Evolutionary conservation across 37 sponge, comb jelly and placozoan genomes (phyloP), one percentile per base, ranked within the genome.

Genomic region (Amphimedon queenslandica): DNA sequence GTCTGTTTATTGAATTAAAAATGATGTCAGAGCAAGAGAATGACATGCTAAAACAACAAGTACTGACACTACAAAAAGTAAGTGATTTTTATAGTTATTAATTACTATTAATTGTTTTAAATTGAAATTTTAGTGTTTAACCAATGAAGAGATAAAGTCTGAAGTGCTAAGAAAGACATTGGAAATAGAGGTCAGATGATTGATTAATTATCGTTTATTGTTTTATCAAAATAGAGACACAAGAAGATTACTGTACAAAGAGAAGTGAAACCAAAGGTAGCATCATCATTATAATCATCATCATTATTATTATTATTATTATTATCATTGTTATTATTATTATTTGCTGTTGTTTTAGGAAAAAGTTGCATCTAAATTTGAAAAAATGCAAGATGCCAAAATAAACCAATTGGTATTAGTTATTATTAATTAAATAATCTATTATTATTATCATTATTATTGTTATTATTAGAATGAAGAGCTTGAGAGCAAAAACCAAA

Each of bases 61-160:
- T 89, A 20, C 63, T 72, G 4, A 61, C 67, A 4, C 41, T 80
- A 37, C 90, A 76, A 72, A 83, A 76, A 80, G 90, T 89, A 43
- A 41, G 73, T 38, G 56, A 10, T 55, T 51, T 37, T 42, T 33
- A 3, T 36, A 25, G 2, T 2, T 20, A 36, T 24, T 72, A 4
- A 40, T 24, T 36, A 10, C 53, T 18, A 47, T 47, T 18, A 18
- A 47, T 8, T 47, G 13, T 18, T 47, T 66, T 29, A 6, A 43
- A 38, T 55, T 34, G 40, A 1, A 6, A 38, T 57, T 35, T 3
- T 40, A 88, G 89, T 40, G 53, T 29, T 40, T 88, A 64, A 68
- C 72, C 43, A 71, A 70, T 37, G 55, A 61, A 37, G 83, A 88
- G 39, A 63, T 40, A 8, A 79, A 88, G 47, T 42, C 38, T 69